These are phyloP conservation scores for Cherax quadricarinatus DNA, from an alignment of 1,140 invertebrate species.

Conservation along the genomic window DNA sequence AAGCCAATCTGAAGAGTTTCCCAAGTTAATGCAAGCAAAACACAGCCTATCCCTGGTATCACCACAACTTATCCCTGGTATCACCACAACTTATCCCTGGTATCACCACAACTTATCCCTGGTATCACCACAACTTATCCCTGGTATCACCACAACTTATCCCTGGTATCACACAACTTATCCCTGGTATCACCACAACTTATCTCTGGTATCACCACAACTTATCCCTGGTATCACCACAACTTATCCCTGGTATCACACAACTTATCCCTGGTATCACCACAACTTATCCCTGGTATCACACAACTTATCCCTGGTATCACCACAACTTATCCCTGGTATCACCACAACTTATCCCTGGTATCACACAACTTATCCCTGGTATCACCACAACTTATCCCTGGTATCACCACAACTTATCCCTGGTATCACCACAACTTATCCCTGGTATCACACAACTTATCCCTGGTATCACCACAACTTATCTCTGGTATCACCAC, in stretches of 20 bases:
- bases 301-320: background rate
- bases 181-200: background rate
- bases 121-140: background rate
- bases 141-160: background rate
- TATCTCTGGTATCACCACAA: background rate
- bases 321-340: background rate
- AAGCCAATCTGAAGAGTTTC: too few relatives aligned
- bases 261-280: background rate
- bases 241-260: background rate
- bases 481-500: too few relatives aligned
- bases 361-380: background rate
- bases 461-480: background rate
- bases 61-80: background rate
- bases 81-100: background rate
- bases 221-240: background rate
- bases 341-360: background rate
- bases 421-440: background rate
- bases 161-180: background rate
- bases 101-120: background rate
- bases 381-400: conserved; percentile 9
- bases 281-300: background rate
- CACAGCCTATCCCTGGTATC: background rate
- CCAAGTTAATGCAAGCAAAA: too few relatives aligned
- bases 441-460: background rate
- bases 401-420: conserved; percentile 11